Evolutionary conservation across 2,113 vertebrate species (phyloP), one percentile per base, ranked within the genome.

Genomic region (Nannospalax galili): DNA sequence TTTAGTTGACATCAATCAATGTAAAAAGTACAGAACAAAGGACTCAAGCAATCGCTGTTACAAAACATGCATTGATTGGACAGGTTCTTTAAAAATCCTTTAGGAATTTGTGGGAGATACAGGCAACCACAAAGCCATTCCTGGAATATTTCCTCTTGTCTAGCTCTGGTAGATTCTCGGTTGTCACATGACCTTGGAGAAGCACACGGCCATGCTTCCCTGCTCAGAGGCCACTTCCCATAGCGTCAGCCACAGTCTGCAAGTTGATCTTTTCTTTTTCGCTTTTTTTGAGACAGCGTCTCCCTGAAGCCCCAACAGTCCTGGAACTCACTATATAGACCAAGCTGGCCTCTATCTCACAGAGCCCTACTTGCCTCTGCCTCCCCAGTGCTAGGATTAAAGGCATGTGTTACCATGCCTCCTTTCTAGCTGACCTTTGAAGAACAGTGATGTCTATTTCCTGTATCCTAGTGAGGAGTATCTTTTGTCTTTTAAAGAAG

Each of bases 91-190:
- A 85, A 88, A 80, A 89, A 86, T 92, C 92, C 90, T 93, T 95
- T 78, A 20, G 56, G 96, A 91, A 24, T 92, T 86, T 84, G 91
- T 96, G 96, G 93, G 90, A 97, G 52, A 30, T 16, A 37, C 77
- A 95, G 81, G 52, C 60, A 93, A 96, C 97, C 96, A 93, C 96
- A 96, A 73, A 96, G 81, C 69, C 95, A 96, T 97, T 97, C 94
- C 85, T 95, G 88, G 96, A 93, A 98, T 97, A 93, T 94, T 97
- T 97, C 26, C 88, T 86, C 84, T 94, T 35, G 81, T 94, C 85
- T 64, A 81, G 93, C 82, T 96, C 84, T 72, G 90, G 77, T 90
- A 45, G 88, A 80, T 96, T 97, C 96, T 92, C 52, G 79, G 79
- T 93, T 97, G 96, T 96, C 95, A 96, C 91, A 42, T 84, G 96